A percentile compares a stretch with the other conserved stretches of the same genome.
Conservation (phyloP, 1,140 invertebrate species). For the Pseudomyrmex pallidus region DNA sequence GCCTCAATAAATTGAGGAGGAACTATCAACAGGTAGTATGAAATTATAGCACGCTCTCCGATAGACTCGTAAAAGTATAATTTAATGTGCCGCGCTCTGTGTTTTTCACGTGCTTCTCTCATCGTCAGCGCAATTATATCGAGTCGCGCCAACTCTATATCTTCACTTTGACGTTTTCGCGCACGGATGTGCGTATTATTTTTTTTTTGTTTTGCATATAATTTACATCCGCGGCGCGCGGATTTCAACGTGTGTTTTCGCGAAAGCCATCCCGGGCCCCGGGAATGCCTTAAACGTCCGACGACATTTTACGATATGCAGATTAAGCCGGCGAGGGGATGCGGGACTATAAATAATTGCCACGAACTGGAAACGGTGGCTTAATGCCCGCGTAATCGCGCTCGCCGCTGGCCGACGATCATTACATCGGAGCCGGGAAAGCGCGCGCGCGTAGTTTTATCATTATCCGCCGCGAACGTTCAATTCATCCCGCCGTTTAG, state of each 20-base stretch:
- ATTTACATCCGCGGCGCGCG: background rate
- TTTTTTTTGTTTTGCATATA: background rate
- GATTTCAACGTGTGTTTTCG: conserved; percentile 42
- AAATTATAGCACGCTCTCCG: conserved; percentile 7
- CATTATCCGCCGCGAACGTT: conserved; percentile 23
- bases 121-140: background rate
- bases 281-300: conserved; percentile 14
- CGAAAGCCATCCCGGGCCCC: conserved; percentile 28
- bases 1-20: background rate
- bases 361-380: conserved; percentile 52
- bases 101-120: conserved; percentile 15
- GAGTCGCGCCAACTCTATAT: background rate
- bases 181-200: background rate
- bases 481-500: conserved; percentile 38
- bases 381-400: conserved; percentile 51
- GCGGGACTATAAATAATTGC: conserved; percentile 56
- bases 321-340: conserved; percentile 39
- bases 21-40: conserved; percentile 38
- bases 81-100: conserved; percentile 23
- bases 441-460: conserved; percentile 34
- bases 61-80: conserved; percentile 14
- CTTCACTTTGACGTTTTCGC: background rate
- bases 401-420: conserved; percentile 33
- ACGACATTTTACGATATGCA: conserved; percentile 51
- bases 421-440: conserved; percentile 46